Conservation (phyloP, 2,113 vertebrate genomes). For the Nibea coibor region DNA sequence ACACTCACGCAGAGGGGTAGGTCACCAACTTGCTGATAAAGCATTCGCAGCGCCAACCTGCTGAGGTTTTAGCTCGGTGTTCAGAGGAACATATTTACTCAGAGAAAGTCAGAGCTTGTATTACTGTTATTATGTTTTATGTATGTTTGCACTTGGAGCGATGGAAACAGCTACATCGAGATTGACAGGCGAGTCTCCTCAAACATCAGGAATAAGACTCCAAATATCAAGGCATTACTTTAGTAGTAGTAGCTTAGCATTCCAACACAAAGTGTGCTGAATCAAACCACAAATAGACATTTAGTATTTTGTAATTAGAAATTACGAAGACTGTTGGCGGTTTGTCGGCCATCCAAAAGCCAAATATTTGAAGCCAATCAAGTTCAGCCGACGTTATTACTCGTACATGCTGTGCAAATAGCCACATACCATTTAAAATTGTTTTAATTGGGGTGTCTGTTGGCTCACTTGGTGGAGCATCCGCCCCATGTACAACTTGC, state of each 20-base stretch:
- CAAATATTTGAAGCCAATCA: background rate
- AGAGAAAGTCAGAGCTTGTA: slow-evolving; percentile 7
- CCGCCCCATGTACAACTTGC: too few species aligned
- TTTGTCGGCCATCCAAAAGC: background rate
- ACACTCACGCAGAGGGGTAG: background rate
- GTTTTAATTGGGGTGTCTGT: background rate
- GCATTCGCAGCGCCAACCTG: slow-evolving; percentile 24
- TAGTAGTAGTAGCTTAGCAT: background rate
- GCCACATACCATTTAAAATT: background rate
- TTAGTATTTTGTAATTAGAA: background rate
- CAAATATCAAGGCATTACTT: background rate
- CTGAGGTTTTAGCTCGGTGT: slow-evolving; percentile 24
- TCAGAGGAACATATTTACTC: slow-evolving; percentile 11
- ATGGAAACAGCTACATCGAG: background rate
- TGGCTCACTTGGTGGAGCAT: too few species aligned
- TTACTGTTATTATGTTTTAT: slow-evolving; percentile 5
- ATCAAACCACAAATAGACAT: too few species aligned
- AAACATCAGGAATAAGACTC: background rate
- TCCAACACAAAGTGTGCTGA: background rate
- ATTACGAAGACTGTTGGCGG: background rate
- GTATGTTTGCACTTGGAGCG: background rate
- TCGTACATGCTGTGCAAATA: slow-evolving; percentile 26
- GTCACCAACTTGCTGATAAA: slow-evolving; percentile 44
- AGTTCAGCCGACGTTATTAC: background rate
- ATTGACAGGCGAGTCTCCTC: background rate